These are phyloP conservation scores for Paratrypauchen microcephalus DNA, from an alignment of 2,797 vertebrate species.

Conservation along the genomic window DNA sequence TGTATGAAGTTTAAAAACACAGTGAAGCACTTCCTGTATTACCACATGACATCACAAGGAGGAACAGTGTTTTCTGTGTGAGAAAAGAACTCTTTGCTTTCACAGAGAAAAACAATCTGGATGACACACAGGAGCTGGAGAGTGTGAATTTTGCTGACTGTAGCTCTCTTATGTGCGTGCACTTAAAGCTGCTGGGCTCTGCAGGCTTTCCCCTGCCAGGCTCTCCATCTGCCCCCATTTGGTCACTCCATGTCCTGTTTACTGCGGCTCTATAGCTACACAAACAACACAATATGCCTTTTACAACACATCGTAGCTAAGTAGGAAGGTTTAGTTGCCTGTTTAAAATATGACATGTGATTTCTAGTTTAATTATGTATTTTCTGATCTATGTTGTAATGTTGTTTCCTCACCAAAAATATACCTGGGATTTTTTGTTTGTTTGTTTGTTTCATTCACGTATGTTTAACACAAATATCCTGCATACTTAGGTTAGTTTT, in stretches of 20 bases:
- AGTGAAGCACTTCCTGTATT: no score
- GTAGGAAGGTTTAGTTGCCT: not conserved
- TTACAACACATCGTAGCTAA: not conserved
- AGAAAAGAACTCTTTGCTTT: no score
- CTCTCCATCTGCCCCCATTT: conserved; percentile 58
- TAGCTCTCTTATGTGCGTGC: conserved; percentile 33
- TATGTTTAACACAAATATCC: no score
- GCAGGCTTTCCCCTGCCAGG: conserved; percentile 59
- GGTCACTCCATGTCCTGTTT: conserved; percentile 32
- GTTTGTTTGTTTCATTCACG: no score
- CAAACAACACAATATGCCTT: not conserved
- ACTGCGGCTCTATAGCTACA: conserved; percentile 30
- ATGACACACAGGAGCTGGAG: conserved; percentile 15
- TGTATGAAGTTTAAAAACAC: no score
- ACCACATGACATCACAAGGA: no score
- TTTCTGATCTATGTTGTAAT: no score
- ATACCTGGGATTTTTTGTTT: no score
- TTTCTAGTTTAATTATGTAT: not conserved
- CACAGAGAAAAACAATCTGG: not conserved
- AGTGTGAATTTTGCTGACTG: conserved; percentile 47
- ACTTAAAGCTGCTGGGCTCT: conserved; percentile 55
- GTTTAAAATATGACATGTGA: not conserved
- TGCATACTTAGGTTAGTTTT: no score
- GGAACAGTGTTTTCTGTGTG: no score
- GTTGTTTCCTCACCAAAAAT: no score